Base-by-base conservation (phyloP, 2,888 invertebrate species). In the Sisyra terminalis region DNA sequence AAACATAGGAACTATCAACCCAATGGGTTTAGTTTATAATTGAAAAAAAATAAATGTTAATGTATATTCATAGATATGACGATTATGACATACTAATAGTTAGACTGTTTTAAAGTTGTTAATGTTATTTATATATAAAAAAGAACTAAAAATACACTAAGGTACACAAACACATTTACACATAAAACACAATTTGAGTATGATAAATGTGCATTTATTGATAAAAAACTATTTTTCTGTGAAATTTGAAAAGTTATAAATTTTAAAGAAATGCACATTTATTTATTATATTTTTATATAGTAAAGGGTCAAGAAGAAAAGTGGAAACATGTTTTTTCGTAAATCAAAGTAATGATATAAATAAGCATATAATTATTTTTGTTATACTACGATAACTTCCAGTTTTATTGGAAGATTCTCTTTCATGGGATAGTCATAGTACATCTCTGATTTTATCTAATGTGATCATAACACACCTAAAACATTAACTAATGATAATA, bases 361-460 rank as follows among this genome's bases (percentile, higher is more conserved):
- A 48, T 43, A 48, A 44, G 45, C 50, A 24, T 24, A 24, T 24
- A 24, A 49, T 50, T 50, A 52, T 48, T 58, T 55, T 55, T 38
- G 38, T 24, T 38, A 24, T 40, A 40, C 16, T 29, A 30, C 17
- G 34, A 41, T 34, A 41, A 30, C 50, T 64, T 63, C 63, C 64
- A 64, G 64, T 65, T 65, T 63, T 64, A 65, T 58, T 63, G 64
- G 63, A 61, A 62, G 54, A 48, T 32, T 32, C 14, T 32, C n/a
- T 32, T 32, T 32, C 14, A 32, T 6, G n/a, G 32, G 14, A 13
- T 32, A 6, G n/a, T 32, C 11, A 6, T 32, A 6, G n/a, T n/a
- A 32, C 32, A 32, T 32, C 14, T 32, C 32, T 37, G 37, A n/a
- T 37, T 17, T 17, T 37, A 40, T 40, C 14, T 40, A 18, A 40